phyloP scores from a whole-genome alignment of 2,888 invertebrate species.

The Oligia strigilis region DNA sequence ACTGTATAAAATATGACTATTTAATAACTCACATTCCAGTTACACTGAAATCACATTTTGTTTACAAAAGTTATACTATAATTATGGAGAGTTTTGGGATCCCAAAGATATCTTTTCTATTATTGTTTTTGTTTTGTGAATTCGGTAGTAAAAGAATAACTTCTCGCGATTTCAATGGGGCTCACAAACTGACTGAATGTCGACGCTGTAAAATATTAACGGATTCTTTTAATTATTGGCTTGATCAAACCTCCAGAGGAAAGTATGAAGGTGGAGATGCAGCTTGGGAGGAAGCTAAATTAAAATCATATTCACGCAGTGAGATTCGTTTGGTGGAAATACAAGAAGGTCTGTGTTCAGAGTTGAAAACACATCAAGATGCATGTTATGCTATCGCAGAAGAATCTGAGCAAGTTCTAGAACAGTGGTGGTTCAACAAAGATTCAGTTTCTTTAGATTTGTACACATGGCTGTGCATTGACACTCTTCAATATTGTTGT shows the following conservation, averaged over 20 bases:
- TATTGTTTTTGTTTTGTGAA: conserved; percentile 66
- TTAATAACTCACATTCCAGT: not conserved
- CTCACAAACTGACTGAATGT: conserved; percentile 86
- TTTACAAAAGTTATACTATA: not conserved
- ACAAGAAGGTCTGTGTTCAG: conserved; percentile 95
- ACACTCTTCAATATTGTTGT: conserved; percentile 95
- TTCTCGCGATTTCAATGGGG: conserved; percentile 57
- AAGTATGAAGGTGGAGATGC: conserved; percentile 98
- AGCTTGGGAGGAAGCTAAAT: conserved; percentile 97
- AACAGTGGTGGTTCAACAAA: conserved; percentile 97
- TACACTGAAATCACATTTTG: not conserved
- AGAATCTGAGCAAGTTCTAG: conserved; percentile 94
- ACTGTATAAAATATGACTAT: not conserved
- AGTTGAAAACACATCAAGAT: conserved; percentile 92
- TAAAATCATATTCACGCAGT: conserved; percentile 95
- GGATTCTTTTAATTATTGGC: conserved; percentile 94
- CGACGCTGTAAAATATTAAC: conserved; percentile 93
- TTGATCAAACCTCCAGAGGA: conserved; percentile 95
- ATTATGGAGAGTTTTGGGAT: conserved; percentile 50
- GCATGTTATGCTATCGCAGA: conserved; percentile 96
- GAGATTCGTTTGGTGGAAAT: conserved; percentile 98
- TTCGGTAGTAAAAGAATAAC: conserved; percentile 67
- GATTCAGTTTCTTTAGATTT: conserved; percentile 82
- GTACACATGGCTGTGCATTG: conserved; percentile 94
- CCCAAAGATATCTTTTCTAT: conserved; percentile 59